Percentiles rank a stretch among this genome's conserved stretches.
These are phyloP conservation scores for Lepus townsendii DNA, from an alignment of 2,797 vertebrate species.

Conservation along the genomic window DNA sequence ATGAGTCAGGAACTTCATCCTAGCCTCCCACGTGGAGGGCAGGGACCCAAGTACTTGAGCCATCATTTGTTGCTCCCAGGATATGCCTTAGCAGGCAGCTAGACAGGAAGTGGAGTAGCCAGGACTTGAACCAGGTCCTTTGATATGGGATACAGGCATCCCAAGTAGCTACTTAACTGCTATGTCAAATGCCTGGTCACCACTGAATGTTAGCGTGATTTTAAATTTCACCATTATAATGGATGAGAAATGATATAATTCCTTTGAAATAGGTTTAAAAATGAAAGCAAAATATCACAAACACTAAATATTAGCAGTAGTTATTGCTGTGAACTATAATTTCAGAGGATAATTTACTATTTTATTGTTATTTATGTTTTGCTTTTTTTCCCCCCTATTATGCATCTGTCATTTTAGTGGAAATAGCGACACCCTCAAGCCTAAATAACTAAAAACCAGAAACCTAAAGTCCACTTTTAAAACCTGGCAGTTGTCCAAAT, in stretches of 20 bases:
- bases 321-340: constrained; percentile 5
- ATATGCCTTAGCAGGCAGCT: too few relatives aligned
- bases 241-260: constrained; percentile 19
- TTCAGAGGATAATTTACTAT: constrained; percentile 31
- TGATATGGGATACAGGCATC: too few relatives aligned
- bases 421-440: constrained; percentile 32
- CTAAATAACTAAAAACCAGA: not conserved
- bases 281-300: not conserved
- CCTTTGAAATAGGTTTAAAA: not conserved
- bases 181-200: too few relatives aligned
- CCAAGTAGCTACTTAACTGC: too few relatives aligned
- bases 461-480: constrained; percentile 18
- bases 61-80: too few relatives aligned
- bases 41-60: too few relatives aligned
- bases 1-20: too few relatives aligned
- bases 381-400: not conserved
- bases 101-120: too few relatives aligned
- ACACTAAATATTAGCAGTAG: not conserved
- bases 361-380: not conserved
- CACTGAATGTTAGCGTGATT: not conserved
- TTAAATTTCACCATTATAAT: not conserved
- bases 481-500: not conserved
- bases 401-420: not conserved
- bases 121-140: too few relatives aligned
- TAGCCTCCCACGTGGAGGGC: too few relatives aligned